Evolutionary conservation across 2,888 invertebrate species (phyloP).

Genomic region (Ypsolopha scabrella): DNA sequence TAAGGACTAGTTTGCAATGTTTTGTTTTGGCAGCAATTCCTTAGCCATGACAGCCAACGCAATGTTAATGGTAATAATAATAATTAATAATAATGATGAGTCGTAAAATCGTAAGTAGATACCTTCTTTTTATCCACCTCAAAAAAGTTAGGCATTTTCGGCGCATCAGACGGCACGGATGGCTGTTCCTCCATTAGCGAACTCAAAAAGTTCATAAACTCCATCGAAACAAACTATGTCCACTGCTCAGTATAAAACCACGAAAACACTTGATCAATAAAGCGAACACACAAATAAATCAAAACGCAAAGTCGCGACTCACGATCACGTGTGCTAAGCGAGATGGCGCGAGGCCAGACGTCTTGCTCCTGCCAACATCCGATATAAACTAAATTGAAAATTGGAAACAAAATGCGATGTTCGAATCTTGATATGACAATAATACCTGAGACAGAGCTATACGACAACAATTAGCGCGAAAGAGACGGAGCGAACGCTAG

Average conservation of each 20-base stretch:
- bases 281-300: conserved; percentile 18
- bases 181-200: conserved; percentile 49
- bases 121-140: conserved; percentile 63
- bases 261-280: conserved; percentile 11
- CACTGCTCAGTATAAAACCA: neutral
- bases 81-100: no score
- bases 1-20: no score
- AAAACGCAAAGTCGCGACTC: conserved; percentile 20
- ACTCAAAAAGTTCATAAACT: conserved; percentile 56
- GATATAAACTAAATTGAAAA: conserved; percentile 70
- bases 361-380: conserved; percentile 62
- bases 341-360: conserved; percentile 55
- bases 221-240: conserved; percentile 30
- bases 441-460: conserved; percentile 62
- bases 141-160: conserved; percentile 59
- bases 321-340: conserved; percentile 44
- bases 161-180: conserved; percentile 33
- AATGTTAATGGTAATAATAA: no score
- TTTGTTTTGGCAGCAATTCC: no score
- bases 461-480: conserved; percentile 26
- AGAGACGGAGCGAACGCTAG: conserved; percentile 36
- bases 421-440: conserved; percentile 69
- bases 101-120: no score
- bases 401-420: conserved; percentile 68
- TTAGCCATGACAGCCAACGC: no score